phyloP scores from a whole-genome alignment of 2,113 vertebrate species.

The Amphiprion ocellaris region DNA sequence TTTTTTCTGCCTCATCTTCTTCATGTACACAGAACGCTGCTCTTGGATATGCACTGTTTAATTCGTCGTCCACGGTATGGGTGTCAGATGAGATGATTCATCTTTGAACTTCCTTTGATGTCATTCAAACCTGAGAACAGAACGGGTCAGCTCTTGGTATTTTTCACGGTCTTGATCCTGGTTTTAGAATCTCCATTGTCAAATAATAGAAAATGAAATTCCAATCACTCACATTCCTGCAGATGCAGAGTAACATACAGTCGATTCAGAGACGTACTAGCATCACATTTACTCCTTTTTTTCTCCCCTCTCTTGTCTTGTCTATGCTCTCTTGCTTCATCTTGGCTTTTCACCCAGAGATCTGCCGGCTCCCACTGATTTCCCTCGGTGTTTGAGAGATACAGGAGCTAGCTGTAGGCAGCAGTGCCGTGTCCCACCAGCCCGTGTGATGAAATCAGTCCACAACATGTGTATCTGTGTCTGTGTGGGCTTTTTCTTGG shows the following conservation, averaged over 20 bases:
- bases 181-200: constrained; percentile 29
- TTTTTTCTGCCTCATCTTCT: background rate
- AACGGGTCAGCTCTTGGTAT: constrained; percentile 32
- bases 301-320: background rate
- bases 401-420: constrained; percentile 47
- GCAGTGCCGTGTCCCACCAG: constrained; percentile 27
- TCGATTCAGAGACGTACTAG: constrained; percentile 22
- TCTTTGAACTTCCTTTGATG: constrained; percentile 66
- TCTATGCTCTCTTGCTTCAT: constrained; percentile 52
- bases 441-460: constrained; percentile 60
- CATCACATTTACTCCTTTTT: constrained; percentile 37
- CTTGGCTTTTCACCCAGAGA: constrained; percentile 50
- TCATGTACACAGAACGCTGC: constrained; percentile 1
- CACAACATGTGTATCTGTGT: constrained; percentile 43
- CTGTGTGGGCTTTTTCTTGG: background rate
- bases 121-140: constrained; percentile 48
- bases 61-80: constrained; percentile 20
- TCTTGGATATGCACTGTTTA: background rate
- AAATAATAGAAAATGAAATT: constrained; percentile 41
- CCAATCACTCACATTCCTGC: background rate
- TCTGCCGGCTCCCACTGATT: constrained; percentile 63
- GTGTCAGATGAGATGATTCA: constrained; percentile 29
- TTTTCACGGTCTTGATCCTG: constrained; percentile 41
- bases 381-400: constrained; percentile 64
- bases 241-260: background rate